Evolutionary conservation across 2,888 invertebrate species (phyloP).

Genomic region (Hylaea fasciaria): DNA sequence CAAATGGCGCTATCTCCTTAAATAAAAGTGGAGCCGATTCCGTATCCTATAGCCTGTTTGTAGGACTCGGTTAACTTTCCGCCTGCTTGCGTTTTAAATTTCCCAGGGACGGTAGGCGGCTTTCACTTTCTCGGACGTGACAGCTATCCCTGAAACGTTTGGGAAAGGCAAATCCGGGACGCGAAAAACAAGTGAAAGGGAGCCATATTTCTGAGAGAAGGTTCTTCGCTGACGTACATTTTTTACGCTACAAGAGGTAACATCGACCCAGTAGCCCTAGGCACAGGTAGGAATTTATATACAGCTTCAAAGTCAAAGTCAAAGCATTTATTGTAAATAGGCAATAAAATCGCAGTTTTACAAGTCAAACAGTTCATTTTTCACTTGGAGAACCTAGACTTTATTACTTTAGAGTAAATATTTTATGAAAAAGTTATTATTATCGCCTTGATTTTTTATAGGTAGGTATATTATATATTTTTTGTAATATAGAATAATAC

Average conservation of each 20-base stretch:
- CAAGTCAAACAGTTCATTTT: too few relatives aligned
- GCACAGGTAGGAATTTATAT: background rate
- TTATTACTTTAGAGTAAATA: too few relatives aligned
- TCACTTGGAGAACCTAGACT: too few relatives aligned
- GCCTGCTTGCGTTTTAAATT: slow-evolving; percentile 40
- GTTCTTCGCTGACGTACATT: slow-evolving; percentile 1
- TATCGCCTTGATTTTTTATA: too few relatives aligned
- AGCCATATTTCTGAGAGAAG: slow-evolving; percentile 11
- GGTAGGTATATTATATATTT: too few relatives aligned
- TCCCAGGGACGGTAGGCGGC: slow-evolving; percentile 20
- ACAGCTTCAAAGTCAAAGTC: too few relatives aligned
- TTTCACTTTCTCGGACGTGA: slow-evolving; percentile 38
- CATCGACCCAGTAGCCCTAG: background rate
- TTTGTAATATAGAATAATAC: too few relatives aligned
- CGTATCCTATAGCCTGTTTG: slow-evolving; percentile 26
- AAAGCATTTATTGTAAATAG: too few relatives aligned
- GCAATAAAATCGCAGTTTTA: too few relatives aligned
- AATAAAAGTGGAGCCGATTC: slow-evolving; percentile 23
- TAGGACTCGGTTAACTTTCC: slow-evolving; percentile 37
- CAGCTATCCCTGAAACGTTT: slow-evolving; percentile 34
- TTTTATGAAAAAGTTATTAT: too few relatives aligned
- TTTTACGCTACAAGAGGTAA: background rate
- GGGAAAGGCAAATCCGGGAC: slow-evolving; percentile 26
- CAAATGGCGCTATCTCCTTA: slow-evolving; percentile 13
- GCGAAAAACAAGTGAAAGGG: slow-evolving; percentile 15